phyloP scores from a whole-genome alignment of 1,140 invertebrate genomes.

The Cydia splendana region DNA sequence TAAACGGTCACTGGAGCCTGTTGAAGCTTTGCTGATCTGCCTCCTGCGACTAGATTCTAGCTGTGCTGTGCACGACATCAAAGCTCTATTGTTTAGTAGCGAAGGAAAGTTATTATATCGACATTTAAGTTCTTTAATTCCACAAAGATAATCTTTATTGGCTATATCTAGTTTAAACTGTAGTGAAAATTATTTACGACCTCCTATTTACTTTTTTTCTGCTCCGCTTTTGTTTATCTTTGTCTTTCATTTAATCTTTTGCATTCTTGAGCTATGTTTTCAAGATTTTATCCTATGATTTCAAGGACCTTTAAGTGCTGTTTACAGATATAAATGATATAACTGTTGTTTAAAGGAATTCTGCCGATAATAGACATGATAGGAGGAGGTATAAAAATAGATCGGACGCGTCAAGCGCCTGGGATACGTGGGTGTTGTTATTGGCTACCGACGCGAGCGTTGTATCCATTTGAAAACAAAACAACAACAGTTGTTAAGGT shows the following conservation, averaged over 20 bases:
- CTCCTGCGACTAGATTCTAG: no score
- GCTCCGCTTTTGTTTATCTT: background rate
- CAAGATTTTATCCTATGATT: background rate
- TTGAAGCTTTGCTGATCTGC: background rate
- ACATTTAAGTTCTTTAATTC: background rate
- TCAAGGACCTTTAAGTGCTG: conserved; percentile 6
- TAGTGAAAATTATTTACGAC: background rate
- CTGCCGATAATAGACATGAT: conserved; percentile 48
- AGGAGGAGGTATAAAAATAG: conserved; percentile 55
- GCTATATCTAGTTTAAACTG: background rate
- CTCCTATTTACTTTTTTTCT: background rate
- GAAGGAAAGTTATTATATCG: background rate
- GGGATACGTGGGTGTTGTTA: conserved; percentile 56
- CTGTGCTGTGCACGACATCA: background rate
- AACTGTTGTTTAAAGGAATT: conserved; percentile 37
- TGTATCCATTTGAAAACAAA: conserved; percentile 20
- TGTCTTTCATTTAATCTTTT: background rate
- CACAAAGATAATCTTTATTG: conserved; percentile 5
- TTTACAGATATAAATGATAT: conserved; percentile 23
- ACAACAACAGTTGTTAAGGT: background rate
- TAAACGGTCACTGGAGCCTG: no score
- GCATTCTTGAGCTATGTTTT: background rate
- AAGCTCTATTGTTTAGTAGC: background rate
- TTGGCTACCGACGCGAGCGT: conserved; percentile 38
- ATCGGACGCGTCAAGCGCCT: conserved; percentile 41